Conservation (phyloP, 35 echinoderm and acorn worm species). For the Anneissia japonica region DNA sequence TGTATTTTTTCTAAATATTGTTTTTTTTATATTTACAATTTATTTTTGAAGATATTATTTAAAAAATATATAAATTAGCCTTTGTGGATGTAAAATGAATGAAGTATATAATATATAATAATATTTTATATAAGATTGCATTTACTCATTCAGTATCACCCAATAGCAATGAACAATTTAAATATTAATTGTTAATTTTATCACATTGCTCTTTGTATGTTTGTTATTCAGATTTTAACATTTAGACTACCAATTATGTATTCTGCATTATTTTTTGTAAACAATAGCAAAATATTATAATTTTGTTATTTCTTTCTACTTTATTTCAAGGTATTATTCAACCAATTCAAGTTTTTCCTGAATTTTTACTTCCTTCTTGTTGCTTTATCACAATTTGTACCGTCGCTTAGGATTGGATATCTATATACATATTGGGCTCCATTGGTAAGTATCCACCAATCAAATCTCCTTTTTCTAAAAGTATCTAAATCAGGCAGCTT, state of each 20-base stretch:
- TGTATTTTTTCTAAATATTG: too few species aligned
- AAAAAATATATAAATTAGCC: too few species aligned
- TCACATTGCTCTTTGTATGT: neutral
- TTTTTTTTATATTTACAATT: too few species aligned
- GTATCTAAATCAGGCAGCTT: too few species aligned
- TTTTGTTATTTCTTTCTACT: conserved; percentile 7
- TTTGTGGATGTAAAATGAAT: too few species aligned
- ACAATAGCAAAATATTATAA: neutral
- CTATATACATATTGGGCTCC: conserved; percentile 98
- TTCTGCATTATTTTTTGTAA: neutral
- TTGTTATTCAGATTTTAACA: neutral
- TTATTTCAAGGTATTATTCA: conserved; percentile 67
- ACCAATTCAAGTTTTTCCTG: conserved; percentile 93
- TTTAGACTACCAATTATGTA: neutral
- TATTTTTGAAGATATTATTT: too few species aligned
- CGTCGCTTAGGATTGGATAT: conserved; percentile 87
- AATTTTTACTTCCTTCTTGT: conserved; percentile 96
- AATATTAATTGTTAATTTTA: neutral
- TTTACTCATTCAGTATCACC: too few species aligned
- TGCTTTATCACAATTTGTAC: conserved; percentile 94
- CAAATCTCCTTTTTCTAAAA: too few species aligned
- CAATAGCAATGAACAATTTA: too few species aligned
- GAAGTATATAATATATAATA: too few species aligned
- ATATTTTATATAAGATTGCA: too few species aligned
- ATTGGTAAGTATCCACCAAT: conserved; percentile 59